Conservation (phyloP, 1,140 invertebrate species). For the Aplysia californica region DNA sequence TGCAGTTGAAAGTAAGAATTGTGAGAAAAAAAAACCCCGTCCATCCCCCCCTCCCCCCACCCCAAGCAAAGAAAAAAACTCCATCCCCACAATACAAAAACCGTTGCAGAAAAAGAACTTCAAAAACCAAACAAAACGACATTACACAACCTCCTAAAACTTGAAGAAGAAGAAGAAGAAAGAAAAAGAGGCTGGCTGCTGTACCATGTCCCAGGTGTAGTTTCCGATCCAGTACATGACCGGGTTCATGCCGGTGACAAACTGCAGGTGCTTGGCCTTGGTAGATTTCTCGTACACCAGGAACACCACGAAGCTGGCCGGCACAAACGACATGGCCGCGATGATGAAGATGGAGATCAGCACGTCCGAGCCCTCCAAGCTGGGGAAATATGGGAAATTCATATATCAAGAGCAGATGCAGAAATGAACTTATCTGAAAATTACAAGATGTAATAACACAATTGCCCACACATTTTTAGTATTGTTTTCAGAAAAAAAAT, state of each 20-base stretch:
- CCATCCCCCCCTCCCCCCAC: too few species aligned
- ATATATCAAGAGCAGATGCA: too few species aligned
- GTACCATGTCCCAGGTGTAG: slow-evolving; percentile 75
- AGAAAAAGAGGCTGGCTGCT: too few species aligned
- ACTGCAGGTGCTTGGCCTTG: slow-evolving; percentile 77
- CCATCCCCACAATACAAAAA: too few species aligned
- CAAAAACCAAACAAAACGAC: too few species aligned
- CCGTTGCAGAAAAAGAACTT: too few species aligned
- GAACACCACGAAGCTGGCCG: slow-evolving; percentile 81
- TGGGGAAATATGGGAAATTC: too few species aligned
- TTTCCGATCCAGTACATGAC: slow-evolving; percentile 70
- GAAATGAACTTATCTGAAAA: slow-evolving; percentile 1
- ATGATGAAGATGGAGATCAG: slow-evolving; percentile 73
- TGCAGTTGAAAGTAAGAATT: too few species aligned
- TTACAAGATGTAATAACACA: background rate
- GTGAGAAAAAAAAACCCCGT: too few species aligned
- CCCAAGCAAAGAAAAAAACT: too few species aligned
- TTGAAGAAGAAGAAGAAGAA: too few species aligned
- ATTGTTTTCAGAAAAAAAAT: background rate
- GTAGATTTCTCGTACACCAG: slow-evolving; percentile 75
- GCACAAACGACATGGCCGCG: slow-evolving; percentile 77
- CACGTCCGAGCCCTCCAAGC: slow-evolving; percentile 70
- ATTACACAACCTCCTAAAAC: too few species aligned
- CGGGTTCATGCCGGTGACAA: slow-evolving; percentile 79
- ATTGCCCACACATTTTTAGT: background rate